A percentile compares a stretch with the other conserved stretches of the same genome.
Evolutionary conservation across 2,113 vertebrate genomes (phyloP).

Genomic region (Halcyon senegalensis): DNA sequence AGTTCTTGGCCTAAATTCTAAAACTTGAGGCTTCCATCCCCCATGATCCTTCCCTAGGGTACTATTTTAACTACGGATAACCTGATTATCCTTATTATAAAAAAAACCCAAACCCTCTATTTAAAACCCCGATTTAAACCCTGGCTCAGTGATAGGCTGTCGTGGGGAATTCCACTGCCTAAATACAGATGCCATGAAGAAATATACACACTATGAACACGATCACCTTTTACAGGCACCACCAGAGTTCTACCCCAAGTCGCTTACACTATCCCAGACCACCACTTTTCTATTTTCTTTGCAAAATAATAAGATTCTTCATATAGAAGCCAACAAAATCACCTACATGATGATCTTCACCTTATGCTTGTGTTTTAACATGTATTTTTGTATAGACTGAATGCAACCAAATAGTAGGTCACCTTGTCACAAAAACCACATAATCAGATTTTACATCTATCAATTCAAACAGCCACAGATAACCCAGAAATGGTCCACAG

Average conservation of each 20-base stretch:
- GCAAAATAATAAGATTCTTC: background rate
- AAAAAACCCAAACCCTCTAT: background rate
- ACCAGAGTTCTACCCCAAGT: background rate
- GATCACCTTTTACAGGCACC: background rate
- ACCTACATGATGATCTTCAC: background rate
- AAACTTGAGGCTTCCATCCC: background rate
- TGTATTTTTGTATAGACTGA: background rate
- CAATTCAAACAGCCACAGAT: background rate
- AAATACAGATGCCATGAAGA: background rate
- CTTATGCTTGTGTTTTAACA: background rate
- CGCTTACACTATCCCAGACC: background rate
- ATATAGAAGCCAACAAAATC: background rate
- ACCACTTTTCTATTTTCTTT: background rate
- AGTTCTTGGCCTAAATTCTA: background rate
- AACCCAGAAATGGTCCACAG: background rate
- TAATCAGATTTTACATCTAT: background rate
- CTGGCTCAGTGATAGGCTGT: background rate
- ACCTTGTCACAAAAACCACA: background rate
- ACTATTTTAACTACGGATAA: background rate
- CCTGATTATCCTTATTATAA: background rate
- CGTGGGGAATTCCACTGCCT: background rate
- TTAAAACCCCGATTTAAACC: background rate
- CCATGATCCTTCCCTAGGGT: background rate
- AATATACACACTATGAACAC: fast-evolving
- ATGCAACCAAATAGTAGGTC: background rate